Evolutionary conservation across 1,140 invertebrate species (phyloP).

Genomic region (Papilio machaon): DNA sequence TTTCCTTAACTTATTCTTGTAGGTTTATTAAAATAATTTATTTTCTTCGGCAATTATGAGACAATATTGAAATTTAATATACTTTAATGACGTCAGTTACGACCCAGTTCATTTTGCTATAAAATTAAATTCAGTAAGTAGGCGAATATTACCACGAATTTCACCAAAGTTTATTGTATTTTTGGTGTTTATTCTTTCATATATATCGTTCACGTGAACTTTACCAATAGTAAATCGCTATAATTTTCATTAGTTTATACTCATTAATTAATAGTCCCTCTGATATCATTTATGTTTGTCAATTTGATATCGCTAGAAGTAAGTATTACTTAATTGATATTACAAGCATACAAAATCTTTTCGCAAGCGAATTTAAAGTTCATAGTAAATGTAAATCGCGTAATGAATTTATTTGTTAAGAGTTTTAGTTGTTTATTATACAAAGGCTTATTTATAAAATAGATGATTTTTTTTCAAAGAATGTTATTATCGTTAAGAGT

Average conservation of each 20-base stretch:
- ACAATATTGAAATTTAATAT: neutral
- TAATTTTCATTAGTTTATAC: neutral
- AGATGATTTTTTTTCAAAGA: no score
- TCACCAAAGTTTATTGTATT: neutral
- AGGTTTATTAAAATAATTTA: neutral
- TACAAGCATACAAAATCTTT: no score
- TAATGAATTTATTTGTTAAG: no score
- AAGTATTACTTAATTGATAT: no score
- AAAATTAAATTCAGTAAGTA: neutral
- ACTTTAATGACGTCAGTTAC: neutral
- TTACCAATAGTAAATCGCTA: neutral
- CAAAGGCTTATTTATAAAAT: no score
- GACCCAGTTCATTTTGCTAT: conserved; percentile 7
- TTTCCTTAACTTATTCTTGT: no score
- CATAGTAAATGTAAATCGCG: no score
- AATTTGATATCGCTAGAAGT: no score
- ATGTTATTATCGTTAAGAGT: no score
- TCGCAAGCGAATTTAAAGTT: neutral
- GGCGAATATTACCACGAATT: neutral
- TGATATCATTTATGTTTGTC: no score
- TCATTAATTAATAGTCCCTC: neutral
- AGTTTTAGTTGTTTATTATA: no score
- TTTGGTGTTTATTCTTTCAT: neutral
- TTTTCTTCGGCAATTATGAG: neutral
- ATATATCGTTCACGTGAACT: neutral